Evolutionary conservation across 2,888 invertebrate species (phyloP).

Genomic region (Brachyopa scutellaris): DNA sequence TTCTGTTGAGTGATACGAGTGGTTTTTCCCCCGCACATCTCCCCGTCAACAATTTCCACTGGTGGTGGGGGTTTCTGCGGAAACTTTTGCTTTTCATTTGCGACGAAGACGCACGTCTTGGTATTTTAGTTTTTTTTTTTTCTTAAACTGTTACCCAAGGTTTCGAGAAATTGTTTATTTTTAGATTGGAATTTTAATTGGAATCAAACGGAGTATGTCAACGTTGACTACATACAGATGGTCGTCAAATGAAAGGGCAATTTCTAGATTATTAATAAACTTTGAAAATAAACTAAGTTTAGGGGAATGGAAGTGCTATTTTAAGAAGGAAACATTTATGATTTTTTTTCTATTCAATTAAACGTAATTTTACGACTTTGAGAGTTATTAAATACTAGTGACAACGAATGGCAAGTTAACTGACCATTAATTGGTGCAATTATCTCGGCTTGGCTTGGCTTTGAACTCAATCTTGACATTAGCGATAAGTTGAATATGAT

Average conservation of each 20-base stretch:
- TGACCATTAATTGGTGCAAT: too few species aligned
- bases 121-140: background rate
- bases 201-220: slow-evolving; percentile 65
- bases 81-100: slow-evolving; percentile 67
- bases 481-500: too few species aligned
- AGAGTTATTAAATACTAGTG: too few species aligned
- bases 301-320: too few species aligned
- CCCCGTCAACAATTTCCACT: background rate
- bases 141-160: slow-evolving; percentile 48
- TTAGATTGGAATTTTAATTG: slow-evolving; percentile 68
- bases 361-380: too few species aligned
- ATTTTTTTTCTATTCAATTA: too few species aligned
- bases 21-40: background rate
- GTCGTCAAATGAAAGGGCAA: slow-evolving; percentile 12
- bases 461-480: too few species aligned
- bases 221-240: slow-evolving; percentile 39
- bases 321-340: too few species aligned
- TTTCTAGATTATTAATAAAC: slow-evolving; percentile 1
- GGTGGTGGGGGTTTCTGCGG: slow-evolving; percentile 39
- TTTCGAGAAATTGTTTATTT: slow-evolving; percentile 46
- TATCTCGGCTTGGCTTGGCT: too few species aligned
- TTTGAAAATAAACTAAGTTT: too few species aligned
- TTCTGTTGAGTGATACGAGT: slow-evolving; percentile 49
- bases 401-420: too few species aligned
- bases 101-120: slow-evolving; percentile 33